phyloP scores from a whole-genome alignment of 2,888 invertebrate genomes.

The Myopa testacea region DNA sequence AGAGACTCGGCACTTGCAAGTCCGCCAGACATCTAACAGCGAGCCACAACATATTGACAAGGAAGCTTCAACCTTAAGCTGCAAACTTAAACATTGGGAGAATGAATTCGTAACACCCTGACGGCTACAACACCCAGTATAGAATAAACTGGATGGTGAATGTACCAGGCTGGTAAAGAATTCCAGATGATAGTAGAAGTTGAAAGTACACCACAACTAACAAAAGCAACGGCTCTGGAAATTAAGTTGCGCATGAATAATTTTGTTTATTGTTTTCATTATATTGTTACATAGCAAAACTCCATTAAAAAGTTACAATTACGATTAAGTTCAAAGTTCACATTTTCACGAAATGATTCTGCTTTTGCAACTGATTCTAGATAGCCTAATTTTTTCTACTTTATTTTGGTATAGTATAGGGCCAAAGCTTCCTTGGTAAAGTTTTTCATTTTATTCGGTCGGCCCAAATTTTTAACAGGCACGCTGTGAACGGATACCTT shows the following conservation, averaged over 20 bases:
- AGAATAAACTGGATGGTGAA: too few relatives aligned
- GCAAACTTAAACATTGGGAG: not conserved
- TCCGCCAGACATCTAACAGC: not conserved
- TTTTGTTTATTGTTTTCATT: conserved; percentile 14
- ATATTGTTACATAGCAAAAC: conserved; percentile 33
- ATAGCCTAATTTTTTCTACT: not conserved
- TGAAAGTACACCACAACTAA: not conserved
- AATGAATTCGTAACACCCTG: too few relatives aligned
- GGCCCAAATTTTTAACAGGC: not conserved
- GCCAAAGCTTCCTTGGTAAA: conserved; percentile 48
- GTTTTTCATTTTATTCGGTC: conserved; percentile 36
- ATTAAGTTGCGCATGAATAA: not conserved
- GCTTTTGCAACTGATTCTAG: conserved; percentile 27
- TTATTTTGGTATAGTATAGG: conserved; percentile 49
- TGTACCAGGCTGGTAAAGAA: too few relatives aligned
- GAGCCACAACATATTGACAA: not conserved
- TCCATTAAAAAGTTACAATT: conserved; percentile 32
- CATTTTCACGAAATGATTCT: conserved; percentile 27
- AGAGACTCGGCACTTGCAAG: conserved; percentile 43
- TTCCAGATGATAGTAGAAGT: too few relatives aligned
- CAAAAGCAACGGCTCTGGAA: not conserved
- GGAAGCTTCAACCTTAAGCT: not conserved
- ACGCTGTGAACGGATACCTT: not conserved
- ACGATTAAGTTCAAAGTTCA: conserved; percentile 27
- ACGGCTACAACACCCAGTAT: too few relatives aligned